These are phyloP conservation scores for Gymnopithys bicolor DNA, from an alignment of 2,797 vertebrate genomes.

Conservation along the genomic window DNA sequence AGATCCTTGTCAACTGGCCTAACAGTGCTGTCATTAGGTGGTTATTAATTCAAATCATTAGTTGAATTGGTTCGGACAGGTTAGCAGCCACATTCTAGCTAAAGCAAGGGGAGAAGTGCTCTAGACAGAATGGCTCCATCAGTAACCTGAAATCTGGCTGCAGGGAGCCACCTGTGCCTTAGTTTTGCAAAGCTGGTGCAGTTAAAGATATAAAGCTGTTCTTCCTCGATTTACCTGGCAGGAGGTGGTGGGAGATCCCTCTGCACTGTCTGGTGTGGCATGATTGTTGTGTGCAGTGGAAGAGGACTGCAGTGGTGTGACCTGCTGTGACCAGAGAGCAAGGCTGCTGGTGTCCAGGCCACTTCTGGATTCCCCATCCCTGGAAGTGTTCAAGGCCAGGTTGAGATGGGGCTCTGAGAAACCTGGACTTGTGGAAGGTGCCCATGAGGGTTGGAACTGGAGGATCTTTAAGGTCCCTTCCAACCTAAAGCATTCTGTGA, in stretches of 20 bases:
- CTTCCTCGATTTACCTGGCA: not conserved
- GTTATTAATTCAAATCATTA: not conserved
- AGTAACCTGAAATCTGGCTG: not conserved
- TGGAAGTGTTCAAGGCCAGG: not conserved
- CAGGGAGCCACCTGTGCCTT: not conserved
- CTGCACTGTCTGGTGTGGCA: rapidly evolving
- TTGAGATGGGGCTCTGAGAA: not conserved
- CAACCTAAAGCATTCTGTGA: not conserved
- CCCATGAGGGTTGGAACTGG: not conserved
- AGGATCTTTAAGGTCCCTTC: not conserved
- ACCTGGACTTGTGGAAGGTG: not conserved
- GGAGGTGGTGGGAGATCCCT: not conserved
- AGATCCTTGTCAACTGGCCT: not conserved
- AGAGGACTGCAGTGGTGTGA: not conserved
- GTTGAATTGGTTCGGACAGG: not conserved
- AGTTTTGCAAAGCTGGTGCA: not conserved
- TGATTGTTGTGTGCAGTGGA: not conserved
- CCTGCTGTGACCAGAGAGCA: not conserved
- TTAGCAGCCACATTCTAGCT: not conserved
- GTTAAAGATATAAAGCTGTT: not conserved
- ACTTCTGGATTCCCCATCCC: not conserved
- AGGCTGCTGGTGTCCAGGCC: not conserved
- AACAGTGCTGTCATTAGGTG: not conserved
- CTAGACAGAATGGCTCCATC: not conserved
- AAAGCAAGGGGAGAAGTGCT: not conserved